These are phyloP conservation scores for Spinus pinus DNA, from an alignment of 2,797 vertebrate species.

Conservation along the genomic window DNA sequence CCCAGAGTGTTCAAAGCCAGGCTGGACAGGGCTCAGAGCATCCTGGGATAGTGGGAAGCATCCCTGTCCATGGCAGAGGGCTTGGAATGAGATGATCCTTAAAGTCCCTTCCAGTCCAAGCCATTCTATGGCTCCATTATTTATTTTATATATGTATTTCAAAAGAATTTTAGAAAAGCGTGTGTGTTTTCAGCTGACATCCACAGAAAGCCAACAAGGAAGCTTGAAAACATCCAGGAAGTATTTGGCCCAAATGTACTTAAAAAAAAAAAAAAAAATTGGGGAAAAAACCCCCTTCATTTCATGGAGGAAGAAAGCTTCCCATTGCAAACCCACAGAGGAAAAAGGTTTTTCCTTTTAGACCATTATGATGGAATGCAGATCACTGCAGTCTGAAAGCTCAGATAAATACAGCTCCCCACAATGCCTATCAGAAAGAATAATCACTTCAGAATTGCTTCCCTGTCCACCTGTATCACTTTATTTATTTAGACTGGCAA, in stretches of 20 bases:
- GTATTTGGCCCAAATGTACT: not conserved
- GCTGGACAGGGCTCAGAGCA: not conserved
- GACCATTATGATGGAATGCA: not conserved
- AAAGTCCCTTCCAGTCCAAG: not conserved
- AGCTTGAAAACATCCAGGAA: not conserved
- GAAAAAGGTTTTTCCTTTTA: not conserved
- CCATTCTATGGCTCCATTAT: not conserved
- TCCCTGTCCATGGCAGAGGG: not conserved
- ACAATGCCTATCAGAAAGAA: conserved; percentile 42
- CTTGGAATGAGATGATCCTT: not conserved
- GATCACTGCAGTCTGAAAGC: conserved; percentile 18
- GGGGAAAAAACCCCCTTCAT: not conserved
- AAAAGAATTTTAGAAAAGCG: not conserved
- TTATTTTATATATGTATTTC: not conserved
- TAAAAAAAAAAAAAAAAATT: not conserved
- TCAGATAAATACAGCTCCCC: conserved; percentile 32
- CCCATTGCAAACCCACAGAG: not conserved
- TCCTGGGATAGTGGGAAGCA: no score
- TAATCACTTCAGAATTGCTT: conserved; percentile 40
- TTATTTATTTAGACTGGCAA: conserved; percentile 44
- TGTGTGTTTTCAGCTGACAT: not conserved
- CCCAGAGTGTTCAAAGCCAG: not conserved
- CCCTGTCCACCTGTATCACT: not conserved
- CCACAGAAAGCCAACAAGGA: not conserved
- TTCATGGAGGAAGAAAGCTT: not conserved